Evolutionary conservation across 2,888 invertebrate species (phyloP), one percentile per base, ranked within the genome.

Genomic region (Dichetophora obliterata): DNA sequence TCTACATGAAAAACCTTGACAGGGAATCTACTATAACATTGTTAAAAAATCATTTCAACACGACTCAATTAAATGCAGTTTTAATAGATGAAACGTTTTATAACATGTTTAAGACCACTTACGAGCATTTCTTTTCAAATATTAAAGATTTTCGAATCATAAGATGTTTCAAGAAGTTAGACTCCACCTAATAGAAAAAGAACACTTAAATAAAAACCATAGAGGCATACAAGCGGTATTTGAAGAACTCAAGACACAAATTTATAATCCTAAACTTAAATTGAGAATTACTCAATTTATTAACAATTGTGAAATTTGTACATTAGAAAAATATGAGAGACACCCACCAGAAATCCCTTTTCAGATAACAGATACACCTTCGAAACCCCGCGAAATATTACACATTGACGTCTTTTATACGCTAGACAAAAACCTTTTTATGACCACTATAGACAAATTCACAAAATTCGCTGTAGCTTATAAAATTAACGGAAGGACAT

Each of bases 271-370:
- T 5, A 75, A 79, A 2, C 52, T 81, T 16, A 78, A 69, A 50
- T 34, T 59, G 61, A 69, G 75, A 27, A 81, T 82, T 48, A 80
- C 78, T 3, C 71, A 81, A 65, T 80, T 81, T 24, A 78, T 81
- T 5, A 82, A 83, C n/a, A 81, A 80, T 66, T 81, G 81, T 43
- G 78, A 80, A 16, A 61, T 78, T 9, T 80, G 80, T 24, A 76
- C 43, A 4, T 1, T 77, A 5, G 78, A 76, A 61, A 81, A 81
- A 77, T 80, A 80, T 31, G 78, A 77, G 8, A 68, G 79, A 52
- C 43, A 43, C 24, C 81, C 80, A 11, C 74, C 75, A 2, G 79
- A 78, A 66, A 63, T 31, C 24, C 63, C 34, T 34, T 63, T 27
- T 5, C 34, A 63, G n/a, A 63, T 63, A n/a, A 63, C 63, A 8